phyloP scores from a whole-genome alignment of 2,888 invertebrate genomes.

The Gryllus longicercus region DNA sequence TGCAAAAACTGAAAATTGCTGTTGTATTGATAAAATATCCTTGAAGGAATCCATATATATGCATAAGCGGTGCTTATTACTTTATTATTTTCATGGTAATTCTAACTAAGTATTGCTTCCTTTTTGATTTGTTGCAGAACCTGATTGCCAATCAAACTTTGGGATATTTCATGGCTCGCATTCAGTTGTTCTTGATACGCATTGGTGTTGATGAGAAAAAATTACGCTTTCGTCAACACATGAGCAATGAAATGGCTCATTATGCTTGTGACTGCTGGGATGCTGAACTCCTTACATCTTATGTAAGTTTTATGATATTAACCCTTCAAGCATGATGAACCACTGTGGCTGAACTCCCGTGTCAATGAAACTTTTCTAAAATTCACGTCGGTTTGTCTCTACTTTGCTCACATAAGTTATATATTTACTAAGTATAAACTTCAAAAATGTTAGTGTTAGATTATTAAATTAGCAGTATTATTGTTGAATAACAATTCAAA shows the following conservation, averaged over 20 bases:
- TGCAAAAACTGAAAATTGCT: too few relatives aligned
- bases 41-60: neutral
- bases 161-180: constrained; percentile 96
- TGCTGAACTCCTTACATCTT: constrained; percentile 95
- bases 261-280: constrained; percentile 99
- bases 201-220: constrained; percentile 82
- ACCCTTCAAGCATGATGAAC: too few relatives aligned
- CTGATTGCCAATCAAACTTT: constrained; percentile 95
- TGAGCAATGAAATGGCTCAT: constrained; percentile 99
- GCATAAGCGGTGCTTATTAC: neutral
- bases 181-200: constrained; percentile 75
- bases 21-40: neutral
- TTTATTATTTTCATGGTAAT: too few relatives aligned
- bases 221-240: constrained; percentile 94
- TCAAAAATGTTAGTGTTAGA: too few relatives aligned
- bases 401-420: too few relatives aligned
- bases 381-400: too few relatives aligned
- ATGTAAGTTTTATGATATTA: constrained; percentile 55
- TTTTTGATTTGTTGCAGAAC: constrained; percentile 49
- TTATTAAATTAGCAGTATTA: too few relatives aligned
- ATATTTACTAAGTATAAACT: too few relatives aligned
- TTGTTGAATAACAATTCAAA: too few relatives aligned
- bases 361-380: too few relatives aligned
- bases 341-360: too few relatives aligned
- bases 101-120: neutral